Conservation (phyloP, 2,113 vertebrate species). For the Pyxicephalus adspersus region DNA sequence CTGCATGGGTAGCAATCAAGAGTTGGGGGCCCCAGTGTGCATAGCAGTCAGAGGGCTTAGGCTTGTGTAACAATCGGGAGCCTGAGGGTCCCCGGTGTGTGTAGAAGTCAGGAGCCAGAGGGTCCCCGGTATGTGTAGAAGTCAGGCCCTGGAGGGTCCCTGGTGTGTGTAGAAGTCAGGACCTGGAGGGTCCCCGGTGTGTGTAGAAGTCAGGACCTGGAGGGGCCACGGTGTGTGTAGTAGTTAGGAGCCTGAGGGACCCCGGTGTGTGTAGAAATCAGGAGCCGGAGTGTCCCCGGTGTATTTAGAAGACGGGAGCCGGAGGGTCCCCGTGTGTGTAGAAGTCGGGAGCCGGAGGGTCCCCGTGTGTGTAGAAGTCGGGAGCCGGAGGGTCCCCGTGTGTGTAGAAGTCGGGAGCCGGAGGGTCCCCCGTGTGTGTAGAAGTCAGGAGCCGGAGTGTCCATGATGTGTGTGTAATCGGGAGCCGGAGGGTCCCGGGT, state of each 20-base stretch:
- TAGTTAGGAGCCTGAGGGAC: not conserved
- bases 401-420: not conserved
- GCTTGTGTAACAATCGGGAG: not conserved
- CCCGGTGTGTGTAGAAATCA: not conserved
- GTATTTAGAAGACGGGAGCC: too few species aligned
- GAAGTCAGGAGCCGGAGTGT: too few species aligned
- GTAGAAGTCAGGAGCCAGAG: not conserved
- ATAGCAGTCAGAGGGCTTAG: not conserved
- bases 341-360: not conserved
- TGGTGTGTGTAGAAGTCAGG: not conserved
- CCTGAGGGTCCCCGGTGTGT: not conserved
- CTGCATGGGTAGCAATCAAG: not conserved
- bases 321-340: not conserved
- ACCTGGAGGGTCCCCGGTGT: rapidly evolving
- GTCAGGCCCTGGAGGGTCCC: too few species aligned
- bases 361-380: not conserved
- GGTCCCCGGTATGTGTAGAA: not conserved
- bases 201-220: not conserved
- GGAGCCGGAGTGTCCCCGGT: not conserved
- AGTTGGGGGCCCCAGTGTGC: rapidly evolving
- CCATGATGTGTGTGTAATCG: not conserved
- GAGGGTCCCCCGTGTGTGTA: not conserved
- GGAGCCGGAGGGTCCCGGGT: too few species aligned
- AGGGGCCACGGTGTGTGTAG: not conserved
- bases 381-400: not conserved